Percentiles rank a stretch among this genome's conserved stretches.
phyloP scores from a whole-genome alignment of 2,113 vertebrate genomes.

The Danio rerio region GRCz12tu NC_133190.1:26718501-26719000 shows the following conservation, averaged over 20 bases:
- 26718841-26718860: constrained; percentile 24
- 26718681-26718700: constrained; percentile 39
- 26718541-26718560: constrained; percentile 5
- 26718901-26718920: constrained; percentile 16
- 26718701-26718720: constrained; percentile 40
- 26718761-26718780: constrained; percentile 37
- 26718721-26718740: constrained; percentile 34
- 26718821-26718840: constrained; percentile 22
- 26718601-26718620: constrained; percentile 43
- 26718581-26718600: constrained; percentile 9
- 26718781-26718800: constrained; percentile 40
- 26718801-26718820: constrained; percentile 15
- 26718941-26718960: too few species aligned
- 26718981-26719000: too few species aligned
- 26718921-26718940: constrained; percentile 2
- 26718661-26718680: constrained; percentile 7
- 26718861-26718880: background rate
- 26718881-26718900: background rate
- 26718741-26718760: constrained; percentile 26
- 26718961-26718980: too few species aligned
- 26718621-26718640: constrained; percentile 49
- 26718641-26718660: constrained; percentile 34
- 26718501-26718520: constrained; percentile 38
- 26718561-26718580: constrained; percentile 10
- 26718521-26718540: constrained; percentile 11